Evolutionary conservation across 2,888 invertebrate species (phyloP).

Genomic region (Trilocha varians): DNA sequence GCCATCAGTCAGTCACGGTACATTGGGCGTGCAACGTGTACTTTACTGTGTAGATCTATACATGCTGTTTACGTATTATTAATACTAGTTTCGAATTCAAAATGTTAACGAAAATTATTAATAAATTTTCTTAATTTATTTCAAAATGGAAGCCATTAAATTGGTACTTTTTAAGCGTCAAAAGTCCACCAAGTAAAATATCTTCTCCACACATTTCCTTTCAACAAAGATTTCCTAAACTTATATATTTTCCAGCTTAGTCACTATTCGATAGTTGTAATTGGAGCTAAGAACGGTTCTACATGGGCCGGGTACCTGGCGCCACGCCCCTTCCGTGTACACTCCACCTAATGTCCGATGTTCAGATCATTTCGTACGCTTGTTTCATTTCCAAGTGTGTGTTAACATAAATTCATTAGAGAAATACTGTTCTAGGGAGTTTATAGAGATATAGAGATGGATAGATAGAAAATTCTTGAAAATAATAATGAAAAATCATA

Average conservation of each 20-base stretch:
- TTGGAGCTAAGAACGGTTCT: neutral
- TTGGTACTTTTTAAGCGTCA: no score
- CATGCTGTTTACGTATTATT: neutral
- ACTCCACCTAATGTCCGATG: neutral
- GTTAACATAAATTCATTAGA: neutral
- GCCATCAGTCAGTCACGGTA: constrained; percentile 27
- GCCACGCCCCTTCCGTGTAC: constrained; percentile 9
- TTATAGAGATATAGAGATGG: no score
- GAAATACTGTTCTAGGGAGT: no score
- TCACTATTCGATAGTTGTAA: constrained; percentile 1
- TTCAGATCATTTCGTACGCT: neutral
- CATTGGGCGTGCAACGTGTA: constrained; percentile 14
- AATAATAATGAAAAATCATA: no score
- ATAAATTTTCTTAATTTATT: no score
- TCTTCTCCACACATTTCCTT: neutral
- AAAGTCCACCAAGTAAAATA: no score
- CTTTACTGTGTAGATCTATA: constrained; percentile 3
- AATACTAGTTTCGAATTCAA: no score
- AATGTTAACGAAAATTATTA: no score
- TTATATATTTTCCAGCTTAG: neutral
- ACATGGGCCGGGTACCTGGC: constrained; percentile 4
- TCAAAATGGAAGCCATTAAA: no score
- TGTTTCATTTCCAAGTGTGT: neutral
- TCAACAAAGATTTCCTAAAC: neutral
- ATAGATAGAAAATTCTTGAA: no score